Conservation (phyloP, 2,113 vertebrate genomes). For the Axis porcinus region DNA sequence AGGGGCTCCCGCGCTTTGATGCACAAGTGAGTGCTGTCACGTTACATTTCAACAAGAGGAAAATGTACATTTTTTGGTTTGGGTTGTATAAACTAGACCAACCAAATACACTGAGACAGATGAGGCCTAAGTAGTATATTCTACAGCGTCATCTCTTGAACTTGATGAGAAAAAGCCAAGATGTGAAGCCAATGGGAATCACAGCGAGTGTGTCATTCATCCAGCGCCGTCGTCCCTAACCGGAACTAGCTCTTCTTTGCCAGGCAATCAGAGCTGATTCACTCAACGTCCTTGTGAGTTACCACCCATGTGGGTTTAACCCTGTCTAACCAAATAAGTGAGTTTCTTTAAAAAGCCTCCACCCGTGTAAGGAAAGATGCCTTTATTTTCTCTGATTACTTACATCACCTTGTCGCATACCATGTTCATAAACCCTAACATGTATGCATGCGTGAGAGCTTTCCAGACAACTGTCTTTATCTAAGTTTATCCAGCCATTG, state of each 20-base stretch:
- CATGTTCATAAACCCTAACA: background rate
- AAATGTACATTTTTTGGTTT: background rate
- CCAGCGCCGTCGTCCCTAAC: constrained; percentile 29
- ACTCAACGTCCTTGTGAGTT: constrained; percentile 39
- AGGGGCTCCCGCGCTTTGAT: background rate
- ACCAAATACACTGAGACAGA: background rate
- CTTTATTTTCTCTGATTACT: background rate
- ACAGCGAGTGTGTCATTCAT: constrained; percentile 54
- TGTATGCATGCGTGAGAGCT: background rate
- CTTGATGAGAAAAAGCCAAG: constrained; percentile 46
- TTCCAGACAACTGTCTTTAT: background rate
- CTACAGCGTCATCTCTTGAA: background rate
- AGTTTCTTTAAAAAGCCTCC: background rate
- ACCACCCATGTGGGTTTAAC: constrained; percentile 45
- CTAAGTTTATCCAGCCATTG: accelerated
- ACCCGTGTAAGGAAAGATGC: background rate
- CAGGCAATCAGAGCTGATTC: constrained; percentile 49
- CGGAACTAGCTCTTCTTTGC: constrained; percentile 33
- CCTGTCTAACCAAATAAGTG: constrained; percentile 32
- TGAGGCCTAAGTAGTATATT: background rate
- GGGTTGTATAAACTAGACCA: background rate
- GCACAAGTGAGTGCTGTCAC: accelerated
- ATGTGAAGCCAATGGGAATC: constrained; percentile 48
- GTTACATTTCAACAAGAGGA: background rate
- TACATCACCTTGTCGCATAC: background rate